Conservation (phyloP, 2,113 vertebrate species). For the Addax nasomaculatus region DNA sequence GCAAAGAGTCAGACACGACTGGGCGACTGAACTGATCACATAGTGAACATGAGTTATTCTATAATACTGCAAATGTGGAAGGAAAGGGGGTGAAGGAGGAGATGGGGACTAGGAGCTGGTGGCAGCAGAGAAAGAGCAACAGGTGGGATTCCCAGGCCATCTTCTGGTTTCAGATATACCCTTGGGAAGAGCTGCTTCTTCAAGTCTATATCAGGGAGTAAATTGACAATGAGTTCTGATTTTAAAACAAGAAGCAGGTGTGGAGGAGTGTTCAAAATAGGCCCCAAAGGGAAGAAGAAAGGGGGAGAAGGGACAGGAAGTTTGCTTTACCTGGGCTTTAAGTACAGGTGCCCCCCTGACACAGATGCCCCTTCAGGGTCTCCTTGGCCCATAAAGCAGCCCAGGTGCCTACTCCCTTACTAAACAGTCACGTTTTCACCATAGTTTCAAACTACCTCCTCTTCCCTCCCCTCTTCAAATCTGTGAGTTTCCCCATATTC, state of each 20-base stretch:
- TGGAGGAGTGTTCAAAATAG: background rate
- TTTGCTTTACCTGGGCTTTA: background rate
- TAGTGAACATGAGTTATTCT: background rate
- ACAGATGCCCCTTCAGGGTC: background rate
- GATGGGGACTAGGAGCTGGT: rapidly evolving
- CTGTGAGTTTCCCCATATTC: background rate
- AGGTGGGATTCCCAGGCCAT: background rate
- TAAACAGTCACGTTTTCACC: background rate
- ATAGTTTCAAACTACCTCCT: background rate
- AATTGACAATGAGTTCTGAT: background rate
- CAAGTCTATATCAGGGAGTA: background rate
- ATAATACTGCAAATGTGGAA: background rate
- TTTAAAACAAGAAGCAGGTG: background rate
- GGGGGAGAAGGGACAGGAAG: background rate
- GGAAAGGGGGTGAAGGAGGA: background rate
- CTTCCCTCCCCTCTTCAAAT: no score
- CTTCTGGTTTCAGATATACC: background rate
- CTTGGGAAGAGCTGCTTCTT: background rate
- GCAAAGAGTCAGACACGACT: no score
- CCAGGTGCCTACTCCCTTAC: background rate
- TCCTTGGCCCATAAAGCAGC: background rate
- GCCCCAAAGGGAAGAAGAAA: background rate
- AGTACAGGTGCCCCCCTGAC: no score
- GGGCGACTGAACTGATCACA: no score
- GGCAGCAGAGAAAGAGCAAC: background rate